These are phyloP conservation scores for Terebella lapidaria DNA, from an alignment of 2,888 invertebrate species.

Conservation along the genomic window DNA sequence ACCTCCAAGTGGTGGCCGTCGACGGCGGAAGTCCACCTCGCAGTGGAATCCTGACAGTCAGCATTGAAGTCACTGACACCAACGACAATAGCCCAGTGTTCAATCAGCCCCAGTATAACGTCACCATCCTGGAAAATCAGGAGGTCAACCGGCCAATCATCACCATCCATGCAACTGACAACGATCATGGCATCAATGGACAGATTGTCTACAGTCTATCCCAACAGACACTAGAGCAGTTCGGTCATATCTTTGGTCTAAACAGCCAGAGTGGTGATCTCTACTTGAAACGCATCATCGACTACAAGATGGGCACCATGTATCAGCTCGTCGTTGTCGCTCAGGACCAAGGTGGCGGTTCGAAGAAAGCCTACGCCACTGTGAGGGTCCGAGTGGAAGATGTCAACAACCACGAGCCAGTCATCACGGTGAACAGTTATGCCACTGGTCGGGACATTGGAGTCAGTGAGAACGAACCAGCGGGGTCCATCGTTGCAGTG, in stretches of 20 bases:
- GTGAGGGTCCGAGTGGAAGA: conserved; percentile 14
- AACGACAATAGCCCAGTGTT: conserved; percentile 46
- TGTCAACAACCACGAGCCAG: conserved; percentile 16
- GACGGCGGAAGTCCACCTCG: conserved; percentile 39
- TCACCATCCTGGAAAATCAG: conserved; percentile 66
- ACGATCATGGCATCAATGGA: conserved; percentile 35
- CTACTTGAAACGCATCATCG: conserved; percentile 4
- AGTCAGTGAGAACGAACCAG: conserved; percentile 23
- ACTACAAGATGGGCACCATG: conserved; percentile 6
- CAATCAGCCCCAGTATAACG: conserved; percentile 73
- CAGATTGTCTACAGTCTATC: conserved; percentile 29
- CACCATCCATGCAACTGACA: conserved; percentile 35
- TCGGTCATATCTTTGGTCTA: conserved; percentile 10
- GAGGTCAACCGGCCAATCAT: conserved; percentile 31
- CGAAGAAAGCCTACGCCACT: conserved; percentile 5
- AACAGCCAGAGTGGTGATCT: conserved; percentile 16
- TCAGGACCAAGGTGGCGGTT: conserved; percentile 6
- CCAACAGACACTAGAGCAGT: conserved; percentile 25
- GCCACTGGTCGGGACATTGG: conserved; percentile 8
- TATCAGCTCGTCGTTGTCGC: conserved; percentile 12
- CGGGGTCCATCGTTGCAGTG: conserved; percentile 39
- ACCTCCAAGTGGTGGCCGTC: conserved; percentile 33
- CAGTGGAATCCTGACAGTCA: conserved; percentile 33
- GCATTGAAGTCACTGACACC: conserved; percentile 34
- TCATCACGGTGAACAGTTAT: conserved; percentile 11